Conservation (phyloP, 2,888 invertebrate species). For the Cantharis rufa region DNA sequence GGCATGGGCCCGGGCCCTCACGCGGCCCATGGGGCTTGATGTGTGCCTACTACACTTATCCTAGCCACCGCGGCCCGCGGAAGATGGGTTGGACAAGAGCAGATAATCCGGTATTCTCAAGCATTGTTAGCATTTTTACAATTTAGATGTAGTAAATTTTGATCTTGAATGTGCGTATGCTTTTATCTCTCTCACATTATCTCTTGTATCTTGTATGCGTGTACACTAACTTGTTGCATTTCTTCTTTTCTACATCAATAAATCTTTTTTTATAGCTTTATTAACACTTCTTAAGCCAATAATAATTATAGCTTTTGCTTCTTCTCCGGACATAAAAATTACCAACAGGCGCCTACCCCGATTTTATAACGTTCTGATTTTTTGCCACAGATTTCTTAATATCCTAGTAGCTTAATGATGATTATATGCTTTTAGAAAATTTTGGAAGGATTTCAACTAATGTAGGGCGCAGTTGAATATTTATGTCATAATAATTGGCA, state of each 20-base stretch:
- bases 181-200: constrained; percentile 16
- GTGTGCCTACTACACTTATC: constrained; percentile 57
- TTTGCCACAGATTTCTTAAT: background rate
- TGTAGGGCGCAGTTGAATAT: too few species aligned
- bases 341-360: background rate
- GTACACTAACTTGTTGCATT: constrained; percentile 25
- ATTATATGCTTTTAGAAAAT: background rate
- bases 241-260: constrained; percentile 3
- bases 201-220: constrained; percentile 11
- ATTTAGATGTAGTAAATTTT: constrained; percentile 38
- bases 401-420: background rate
- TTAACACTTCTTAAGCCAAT: background rate
- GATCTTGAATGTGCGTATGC: constrained; percentile 20
- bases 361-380: background rate
- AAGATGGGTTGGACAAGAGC: constrained; percentile 51
- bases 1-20: constrained; percentile 33
- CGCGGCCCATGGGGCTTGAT: constrained; percentile 45
- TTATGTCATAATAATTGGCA: too few species aligned
- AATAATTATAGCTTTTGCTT: background rate
- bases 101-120: constrained; percentile 48
- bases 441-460: too few species aligned
- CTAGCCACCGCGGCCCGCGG: constrained; percentile 52
- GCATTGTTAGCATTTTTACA: constrained; percentile 44
- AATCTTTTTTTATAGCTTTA: background rate
- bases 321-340: background rate